phyloP scores from a whole-genome alignment of 2,797 vertebrate genomes.

The Anabas testudineus region DNA sequence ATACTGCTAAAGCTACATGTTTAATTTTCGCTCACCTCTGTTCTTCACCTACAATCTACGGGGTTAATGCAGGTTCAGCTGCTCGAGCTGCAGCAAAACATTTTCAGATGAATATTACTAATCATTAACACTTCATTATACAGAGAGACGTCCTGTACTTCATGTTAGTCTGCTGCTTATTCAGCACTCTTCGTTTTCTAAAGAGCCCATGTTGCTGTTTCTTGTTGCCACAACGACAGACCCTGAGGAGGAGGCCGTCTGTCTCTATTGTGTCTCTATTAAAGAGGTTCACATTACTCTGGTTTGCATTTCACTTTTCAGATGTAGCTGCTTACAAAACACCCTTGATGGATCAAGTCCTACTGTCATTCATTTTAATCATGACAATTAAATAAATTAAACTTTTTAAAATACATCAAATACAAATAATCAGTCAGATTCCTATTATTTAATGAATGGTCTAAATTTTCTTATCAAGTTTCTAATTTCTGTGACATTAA shows the following conservation, averaged over 20 bases:
- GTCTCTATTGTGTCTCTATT: slow-evolving; percentile 13
- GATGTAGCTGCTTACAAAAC: not conserved
- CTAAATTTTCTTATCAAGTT: too few relatives aligned
- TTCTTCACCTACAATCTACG: too few relatives aligned
- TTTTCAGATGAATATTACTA: not conserved
- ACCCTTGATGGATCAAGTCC: too few relatives aligned
- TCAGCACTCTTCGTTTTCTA: not conserved
- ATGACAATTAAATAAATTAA: too few relatives aligned
- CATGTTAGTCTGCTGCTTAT: not conserved
- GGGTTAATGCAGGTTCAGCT: not conserved
- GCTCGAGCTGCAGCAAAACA: not conserved
- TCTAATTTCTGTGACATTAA: too few relatives aligned
- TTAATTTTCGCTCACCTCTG: too few relatives aligned
- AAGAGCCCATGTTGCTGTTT: slow-evolving; percentile 3
- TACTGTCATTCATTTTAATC: too few relatives aligned
- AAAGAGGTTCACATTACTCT: slow-evolving; percentile 19
- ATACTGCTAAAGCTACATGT: too few relatives aligned
- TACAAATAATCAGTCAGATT: too few relatives aligned
- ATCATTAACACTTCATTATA: not conserved
- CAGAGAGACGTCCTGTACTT: not conserved
- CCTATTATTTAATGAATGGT: too few relatives aligned
- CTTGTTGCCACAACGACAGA: slow-evolving; percentile 14
- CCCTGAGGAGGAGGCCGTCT: slow-evolving; percentile 20
- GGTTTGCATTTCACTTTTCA: slow-evolving; percentile 15
- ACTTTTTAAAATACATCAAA: too few relatives aligned